Evolutionary conservation across 1,140 invertebrate genomes (phyloP), one percentile per base, ranked within the genome.

Genomic region (Drosophila lacertosa): DNA sequence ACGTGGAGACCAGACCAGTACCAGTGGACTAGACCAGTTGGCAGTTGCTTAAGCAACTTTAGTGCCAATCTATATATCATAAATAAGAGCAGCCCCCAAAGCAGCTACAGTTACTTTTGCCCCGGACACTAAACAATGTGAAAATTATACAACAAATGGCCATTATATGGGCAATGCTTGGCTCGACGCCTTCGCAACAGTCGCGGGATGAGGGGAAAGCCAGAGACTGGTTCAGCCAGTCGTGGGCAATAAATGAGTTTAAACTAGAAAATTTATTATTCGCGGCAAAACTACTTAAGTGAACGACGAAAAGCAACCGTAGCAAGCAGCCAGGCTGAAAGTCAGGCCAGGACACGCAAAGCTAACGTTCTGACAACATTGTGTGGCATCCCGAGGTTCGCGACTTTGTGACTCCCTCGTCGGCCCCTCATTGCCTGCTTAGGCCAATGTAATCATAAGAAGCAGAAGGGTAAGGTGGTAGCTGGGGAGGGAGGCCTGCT

Each of bases 191-290:
- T 45, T 7, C 39, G 3, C 40, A 29, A 39, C 32, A 35, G 32
- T 18, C 4, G 40, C 1, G 24, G 24, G 4, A 20, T 1, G 9
- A 3, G 7, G 6, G 16, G 5, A 16, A 13, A 9, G 29, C 10
- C 15, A 13, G 48, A 13, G 32, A 51, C 10, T 4, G 10, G 48
- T 24, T 51, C 45, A 62, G 29, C 29, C 45, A 59, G 65, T 53
- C 65, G 57, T 58, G 59, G 72, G 72, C 80, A 86, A 86, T 86
- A 86, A 86, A 86, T 86, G 81, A 86, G 81, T 86, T 86, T 86
- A 86, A 86, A 86, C 77, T 86, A 86, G 77, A 77, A 86, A 86
- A 86, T 86, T 86, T 86, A 86, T 86, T 86, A 86, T 74, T 81
- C 77, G 81, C 82, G 73, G 82, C 77, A 72, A 80, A 84, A 84